Percentiles rank a stretch among this genome's conserved stretches.
Evolutionary conservation across 92 coral and sea anemone species (phyloP).

Genomic region (Palythoa heliodiscus): DNA sequence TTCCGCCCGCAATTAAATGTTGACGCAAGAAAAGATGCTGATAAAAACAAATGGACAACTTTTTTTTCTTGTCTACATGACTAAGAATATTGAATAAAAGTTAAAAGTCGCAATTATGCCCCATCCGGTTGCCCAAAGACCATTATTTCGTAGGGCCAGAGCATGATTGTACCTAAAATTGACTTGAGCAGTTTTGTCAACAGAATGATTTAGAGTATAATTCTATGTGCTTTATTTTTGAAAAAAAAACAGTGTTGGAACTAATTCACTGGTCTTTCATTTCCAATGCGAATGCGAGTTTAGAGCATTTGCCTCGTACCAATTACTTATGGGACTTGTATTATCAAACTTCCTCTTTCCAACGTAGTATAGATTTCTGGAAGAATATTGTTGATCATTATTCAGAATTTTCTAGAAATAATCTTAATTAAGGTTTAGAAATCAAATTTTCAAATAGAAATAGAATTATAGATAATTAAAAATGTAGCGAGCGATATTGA

Average conservation of each 20-base stretch:
- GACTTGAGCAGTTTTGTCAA: neutral
- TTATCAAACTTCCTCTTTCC: neutral
- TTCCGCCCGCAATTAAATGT: constrained; percentile 26
- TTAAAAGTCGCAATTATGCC: neutral
- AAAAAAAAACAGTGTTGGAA: neutral
- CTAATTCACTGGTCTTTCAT: neutral
- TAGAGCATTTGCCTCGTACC: neutral
- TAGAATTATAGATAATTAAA: neutral
- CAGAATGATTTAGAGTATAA: neutral
- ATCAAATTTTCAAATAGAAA: neutral
- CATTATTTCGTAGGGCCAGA: neutral
- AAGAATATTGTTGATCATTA: neutral
- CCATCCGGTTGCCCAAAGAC: neutral
- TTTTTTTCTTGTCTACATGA: neutral
- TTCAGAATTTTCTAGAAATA: neutral
- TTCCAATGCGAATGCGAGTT: neutral
- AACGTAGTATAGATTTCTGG: neutral
- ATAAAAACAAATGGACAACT: neutral
- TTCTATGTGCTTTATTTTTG: neutral
- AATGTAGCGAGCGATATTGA: too few species aligned
- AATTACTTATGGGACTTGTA: neutral
- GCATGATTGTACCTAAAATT: neutral
- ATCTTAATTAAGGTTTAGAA: neutral
- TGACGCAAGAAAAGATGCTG: constrained; percentile 1
- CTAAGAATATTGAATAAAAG: neutral